Evolutionary conservation across 2,797 vertebrate genomes (phyloP), one percentile per base, ranked within the genome.

Genomic region (Xenops minutus): DNA sequence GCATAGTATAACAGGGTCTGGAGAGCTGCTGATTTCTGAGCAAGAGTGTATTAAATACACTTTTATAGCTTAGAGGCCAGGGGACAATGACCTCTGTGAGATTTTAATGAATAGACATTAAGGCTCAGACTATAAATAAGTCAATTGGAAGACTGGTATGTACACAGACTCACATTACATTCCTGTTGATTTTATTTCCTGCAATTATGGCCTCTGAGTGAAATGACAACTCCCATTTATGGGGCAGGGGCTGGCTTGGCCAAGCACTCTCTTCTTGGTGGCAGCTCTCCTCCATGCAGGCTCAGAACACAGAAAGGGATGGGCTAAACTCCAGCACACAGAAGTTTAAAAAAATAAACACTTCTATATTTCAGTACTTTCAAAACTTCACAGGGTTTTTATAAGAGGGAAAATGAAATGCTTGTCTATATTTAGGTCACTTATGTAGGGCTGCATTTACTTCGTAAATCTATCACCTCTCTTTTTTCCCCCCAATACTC

Each of bases 21-120:
- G 75, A 83, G 52, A 88, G 71, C 80, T 66, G 83, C 74, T 87
- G 51, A 30, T 75, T 94, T 89, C 87, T 64, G 63, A 91, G 76
- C 55, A 85, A 24, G 30, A 82, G 54, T 32, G 41, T 52, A 63
- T 86, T 89, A 93, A 85, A 41, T 29, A 66, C 63, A 67, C 46
- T 85, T 93, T 69, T 92, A 56, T 39, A 66, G 71, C 79, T 54
- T 43, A 71, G 73, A 44, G 32, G 73, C 3, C 46, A 69, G 51
- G 76, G 27, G 48, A 88, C 1, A 12, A 85, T 0, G 2, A 44
- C 44, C 88, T 82, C 59, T 88, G 85, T 66, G 89, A 94, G 91
- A 59, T 89, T 95, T 95, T 89, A 92, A 93, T 93, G 81, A 96
- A 85, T 9, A 95, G n/a, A 56, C 49, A 32, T 85, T 85, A 88